Base-by-base conservation (phyloP, 2,888 invertebrate genomes). In the Lasioglossum zephyrum region DNA sequence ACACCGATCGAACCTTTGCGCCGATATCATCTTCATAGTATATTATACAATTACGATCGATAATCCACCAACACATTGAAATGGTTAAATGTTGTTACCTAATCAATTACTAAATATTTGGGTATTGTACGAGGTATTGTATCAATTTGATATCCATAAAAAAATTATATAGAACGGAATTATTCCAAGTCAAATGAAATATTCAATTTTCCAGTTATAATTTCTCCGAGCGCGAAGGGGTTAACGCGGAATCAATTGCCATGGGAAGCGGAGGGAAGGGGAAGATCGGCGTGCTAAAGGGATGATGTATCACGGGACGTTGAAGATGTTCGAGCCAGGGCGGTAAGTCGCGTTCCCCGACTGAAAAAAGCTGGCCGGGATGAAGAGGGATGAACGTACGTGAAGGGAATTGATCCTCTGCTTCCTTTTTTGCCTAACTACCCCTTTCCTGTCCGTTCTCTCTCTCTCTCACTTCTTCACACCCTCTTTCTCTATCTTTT, bases 401-500 rank as follows among this genome's bases (percentile, higher is more conserved):
- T 70, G 73, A 49, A 63, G 39, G 77, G 81, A 76, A 87, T 83
- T 49, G 81, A 87, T 86, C 78, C 49, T 86, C 80, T 70, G 18
- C 57, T 44, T 63, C 44, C 41, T 73, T 84, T 60, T 81, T 85
- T 72, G 39, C 70, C 11, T 47, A 72, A 72, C 86, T 57, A 66
- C 36, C 72, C 69, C 26, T 77, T 66, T 53, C 11, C n/a, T 47
- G 11, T 39, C 18, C 4, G 5, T n/a, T 36, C 5, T 41, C 31
- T 36, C 5, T 47, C 53, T 47, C 16, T 9, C 49, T 69, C 9
- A 11, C 57, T n/a, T 11, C 1, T n/a, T 60, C 26, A 26, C 60
- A 11, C 26, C 9, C 26, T n/a, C 60, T n/a, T n/a, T n/a, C 26
- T 60, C 60, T 63, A 16, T 31, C 26, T 16, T 4, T 63, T n/a